Base-by-base conservation (phyloP, 1,140 invertebrate genomes). In the Ips nitidus region DNA sequence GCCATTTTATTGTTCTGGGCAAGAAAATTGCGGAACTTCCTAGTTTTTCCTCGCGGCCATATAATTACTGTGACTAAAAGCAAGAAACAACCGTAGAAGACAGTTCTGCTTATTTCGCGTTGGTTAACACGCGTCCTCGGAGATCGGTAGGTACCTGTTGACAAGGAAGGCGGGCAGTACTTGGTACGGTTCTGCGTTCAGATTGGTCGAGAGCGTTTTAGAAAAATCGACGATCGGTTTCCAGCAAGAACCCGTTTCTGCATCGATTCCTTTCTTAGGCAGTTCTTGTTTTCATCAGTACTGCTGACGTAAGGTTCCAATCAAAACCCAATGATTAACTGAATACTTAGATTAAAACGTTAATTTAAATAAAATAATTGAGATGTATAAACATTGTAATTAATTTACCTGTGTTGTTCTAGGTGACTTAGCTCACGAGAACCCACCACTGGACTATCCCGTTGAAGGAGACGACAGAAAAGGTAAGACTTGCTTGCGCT, bases 1-100 rank as follows among this genome's bases (percentile, higher is more conserved):
- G 56, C 60, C 68, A 66, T 75, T 72, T 73, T 73, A 74, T 75
- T 75, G 72, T 75, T 76, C 66, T 41, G 42, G 53, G 65, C 64
- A 52, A 50, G 65, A 56, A 68, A 64, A 65, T 71, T 64, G 50
- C 59, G 70, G 66, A 71, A 71, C 56, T 71, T 66, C 22, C 58
- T 57, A 50, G 60, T 66, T 66, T 59, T 67, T 66, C 41, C 64
- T 60, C 45, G 6, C 45, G 45, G 45, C 45, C 45, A 50, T 6
- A 22, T 50, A 50, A 50, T 50, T 50, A 50, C 45, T 22, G 45
- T 22, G 45, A 50, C 45, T 50, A 22, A 6, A 22, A 1, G 45
- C 7, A 22, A 8, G 45, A 50, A 50, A 50, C 45, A 3, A 37
- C 36, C 36, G 39, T 37, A 37, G 38, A n/a, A 22, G n/a, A 41